Evolutionary conservation across 2,797 vertebrate species (phyloP).

Genomic region (Cetoscarus ocellatus): DNA sequence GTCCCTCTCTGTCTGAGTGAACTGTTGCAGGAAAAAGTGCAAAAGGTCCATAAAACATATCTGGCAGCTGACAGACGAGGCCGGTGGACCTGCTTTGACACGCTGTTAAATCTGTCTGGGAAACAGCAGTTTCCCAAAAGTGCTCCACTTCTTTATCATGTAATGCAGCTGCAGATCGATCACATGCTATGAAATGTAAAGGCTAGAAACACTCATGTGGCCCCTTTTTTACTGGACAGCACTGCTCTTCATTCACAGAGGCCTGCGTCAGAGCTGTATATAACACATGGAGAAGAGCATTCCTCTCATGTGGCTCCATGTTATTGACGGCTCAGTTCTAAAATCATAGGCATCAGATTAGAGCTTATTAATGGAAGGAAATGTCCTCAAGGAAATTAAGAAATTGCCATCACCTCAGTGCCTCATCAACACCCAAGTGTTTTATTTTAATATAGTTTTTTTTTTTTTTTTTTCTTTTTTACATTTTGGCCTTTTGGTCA

Average conservation of each 20-base stretch:
- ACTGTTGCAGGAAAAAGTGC: neutral
- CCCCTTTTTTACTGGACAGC: neutral
- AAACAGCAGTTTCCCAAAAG: neutral
- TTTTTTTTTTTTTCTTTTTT: no score
- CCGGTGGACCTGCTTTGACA: neutral
- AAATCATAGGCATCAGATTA: no score
- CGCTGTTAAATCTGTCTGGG: neutral
- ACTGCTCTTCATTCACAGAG: neutral
- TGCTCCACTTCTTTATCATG: neutral
- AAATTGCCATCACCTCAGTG: no score
- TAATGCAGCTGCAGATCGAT: neutral
- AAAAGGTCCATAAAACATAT: conserved; percentile 11
- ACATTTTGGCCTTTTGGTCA: no score
- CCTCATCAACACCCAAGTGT: no score
- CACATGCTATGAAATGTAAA: neutral
- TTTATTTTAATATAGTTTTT: no score
- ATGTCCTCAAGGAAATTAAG: no score
- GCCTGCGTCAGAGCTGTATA: neutral
- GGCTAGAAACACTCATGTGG: neutral
- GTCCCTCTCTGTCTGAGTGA: conserved; percentile 12
- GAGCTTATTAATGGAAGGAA: no score
- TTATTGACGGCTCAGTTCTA: neutral
- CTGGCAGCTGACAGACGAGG: conserved; percentile 13
- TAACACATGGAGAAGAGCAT: neutral
- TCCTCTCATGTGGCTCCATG: neutral